Conservation (phyloP, 37 sponge, comb jelly and placozoan species). For the Cladorhizidae sp. region DNA sequence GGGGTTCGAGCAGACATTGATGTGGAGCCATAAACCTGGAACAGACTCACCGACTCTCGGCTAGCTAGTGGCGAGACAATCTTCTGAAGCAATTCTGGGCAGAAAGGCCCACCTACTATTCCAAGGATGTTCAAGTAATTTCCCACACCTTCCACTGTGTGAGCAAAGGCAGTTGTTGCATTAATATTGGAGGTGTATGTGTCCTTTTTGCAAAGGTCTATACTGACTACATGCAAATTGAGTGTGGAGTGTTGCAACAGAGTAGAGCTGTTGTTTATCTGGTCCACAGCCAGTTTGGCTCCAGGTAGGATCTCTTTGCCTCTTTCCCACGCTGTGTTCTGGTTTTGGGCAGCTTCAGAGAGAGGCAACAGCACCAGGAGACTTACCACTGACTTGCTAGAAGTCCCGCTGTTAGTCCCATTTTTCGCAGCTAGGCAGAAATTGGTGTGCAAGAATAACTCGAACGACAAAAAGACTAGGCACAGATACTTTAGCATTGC, state of each 20-base stretch:
- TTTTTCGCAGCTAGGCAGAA: too few relatives aligned
- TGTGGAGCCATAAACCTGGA: slow-evolving; percentile 23
- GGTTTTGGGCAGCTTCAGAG: background rate
- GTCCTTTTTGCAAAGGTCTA: background rate
- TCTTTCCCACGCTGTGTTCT: slow-evolving; percentile 24
- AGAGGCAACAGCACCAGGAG: background rate
- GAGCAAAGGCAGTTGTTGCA: background rate
- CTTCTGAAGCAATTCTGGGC: background rate
- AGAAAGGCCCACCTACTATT: slow-evolving; percentile 23
- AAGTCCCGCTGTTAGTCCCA: too few relatives aligned
- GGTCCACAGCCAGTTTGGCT: slow-evolving; percentile 30
- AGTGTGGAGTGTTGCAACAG: background rate
- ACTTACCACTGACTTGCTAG: background rate
- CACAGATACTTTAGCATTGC: too few relatives aligned
- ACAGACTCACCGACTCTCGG: slow-evolving; percentile 1
- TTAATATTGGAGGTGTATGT: background rate
- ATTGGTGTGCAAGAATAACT: too few relatives aligned
- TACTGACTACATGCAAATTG: background rate
- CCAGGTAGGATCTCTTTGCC: slow-evolving; percentile 39
- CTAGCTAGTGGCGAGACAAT: slow-evolving; percentile 19
- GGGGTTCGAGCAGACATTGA: background rate
- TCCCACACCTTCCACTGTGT: background rate
- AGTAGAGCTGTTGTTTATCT: slow-evolving; percentile 28
- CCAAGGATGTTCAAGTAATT: background rate
- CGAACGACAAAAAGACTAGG: too few relatives aligned